Evolutionary conservation across 1,140 invertebrate species (phyloP), one percentile per base, ranked within the genome.

Genomic region (Leptinotarsa texana): DNA sequence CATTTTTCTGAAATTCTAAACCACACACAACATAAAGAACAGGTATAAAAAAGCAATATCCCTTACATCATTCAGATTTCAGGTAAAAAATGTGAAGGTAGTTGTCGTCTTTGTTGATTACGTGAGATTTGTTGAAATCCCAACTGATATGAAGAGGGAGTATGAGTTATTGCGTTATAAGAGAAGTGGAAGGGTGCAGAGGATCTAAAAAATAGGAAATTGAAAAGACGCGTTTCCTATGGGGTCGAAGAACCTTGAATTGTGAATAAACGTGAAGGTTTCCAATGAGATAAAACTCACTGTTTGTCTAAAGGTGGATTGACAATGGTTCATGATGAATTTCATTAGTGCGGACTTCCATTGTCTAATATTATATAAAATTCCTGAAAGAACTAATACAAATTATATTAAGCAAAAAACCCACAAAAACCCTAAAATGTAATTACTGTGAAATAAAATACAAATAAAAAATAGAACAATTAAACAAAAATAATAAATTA

Each of bases 1-100:
- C 69, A 27, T 70, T 70, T 70, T 69, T 70, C 47, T 61, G 69
- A 70, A 70, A 70, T 57, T 22, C 15, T 21, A 70, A 70, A 70
- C 69, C 69, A 70, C 27, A 70, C 49, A 70, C 69, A n/a, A 24
- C 48, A 57, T 57, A 61, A 61, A 57, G n/a, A 24, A 57, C 69
- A 70, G 69, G 69, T 70, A 70, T 70, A 57, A 70, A 70, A 49
- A 24, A 70, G 51, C 51, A 57, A 57, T 57, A 57, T 57, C 51
- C 51, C 51, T 57, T 47, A 69, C 51, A 57, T 57, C 51, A 57
- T 57, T 57, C 51, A 17, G 51, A 57, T 57, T 57, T 57, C 51
- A 57, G 51, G 51, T 57, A 57, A 57, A 57, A 57, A 18, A 69
- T 57, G 51, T 57, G n/a, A 57, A 57, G 51, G 51, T 57, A 57